Base-by-base conservation (phyloP, 2,797 vertebrate species). In the Malurus splendens region DNA sequence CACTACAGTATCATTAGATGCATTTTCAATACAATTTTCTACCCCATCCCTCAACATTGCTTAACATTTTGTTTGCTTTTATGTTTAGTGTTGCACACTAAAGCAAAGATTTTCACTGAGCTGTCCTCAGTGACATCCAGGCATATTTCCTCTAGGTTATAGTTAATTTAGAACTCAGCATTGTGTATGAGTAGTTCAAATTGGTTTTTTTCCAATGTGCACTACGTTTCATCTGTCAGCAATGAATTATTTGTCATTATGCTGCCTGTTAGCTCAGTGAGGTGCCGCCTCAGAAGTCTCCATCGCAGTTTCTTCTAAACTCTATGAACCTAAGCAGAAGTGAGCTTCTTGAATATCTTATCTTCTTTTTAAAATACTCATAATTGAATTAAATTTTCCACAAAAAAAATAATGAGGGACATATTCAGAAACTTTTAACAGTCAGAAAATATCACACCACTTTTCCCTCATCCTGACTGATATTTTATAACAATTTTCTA, bases 81-180 rank as follows among this genome's bases (percentile, higher is more conserved):
- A 68, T 42, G 64, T 92, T 85, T 74, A 83, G 41, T 5, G 18
- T 66, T 76, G 45, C 60, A 83, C 39, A 41, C 25, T 62, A 60
- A 86, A 73, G 45, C 41, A 60, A 67, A 86, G 66, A 70, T 60
- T 81, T 89, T 79, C 67, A 75, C 66, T 56, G 50, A 87, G 48
- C 62, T 91, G 68, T 81, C 79, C 71, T 81, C 48, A 87, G 48
- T 86, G 71, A 89, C 80, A 90, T 56, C 44, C 71, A 82, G 70
- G 67, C 56, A 39, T 60, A 79, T 91, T 90, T 93, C 83, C 87
- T 93, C 65, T 85, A 93, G 61, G 59, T 91, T 86, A 85, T 56
- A 92, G 91, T 89, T 91, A 92, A 91, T 93, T 94, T 92, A 90
- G 82, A 92, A 60, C 30, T 33, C 70, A 92, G 86, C 73, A 83